Evolutionary conservation across 2,888 invertebrate genomes (phyloP).

Genomic region (Drosophila eohydei): DNA sequence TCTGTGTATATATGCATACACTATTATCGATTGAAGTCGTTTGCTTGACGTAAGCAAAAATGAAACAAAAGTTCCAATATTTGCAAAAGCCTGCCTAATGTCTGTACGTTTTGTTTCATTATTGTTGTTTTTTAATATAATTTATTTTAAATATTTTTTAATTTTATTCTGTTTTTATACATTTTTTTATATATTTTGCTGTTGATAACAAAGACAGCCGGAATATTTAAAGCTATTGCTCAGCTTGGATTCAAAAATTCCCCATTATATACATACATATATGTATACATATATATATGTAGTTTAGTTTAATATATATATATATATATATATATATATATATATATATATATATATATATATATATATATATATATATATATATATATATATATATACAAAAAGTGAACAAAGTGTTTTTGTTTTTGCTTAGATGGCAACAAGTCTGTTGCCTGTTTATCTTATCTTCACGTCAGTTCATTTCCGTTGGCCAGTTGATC

Average conservation of each 20-base stretch:
- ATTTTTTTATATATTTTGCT: conserved; percentile 6
- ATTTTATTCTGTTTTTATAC: background rate
- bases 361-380: background rate
- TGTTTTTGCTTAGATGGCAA: conserved; percentile 28
- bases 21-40: conserved; percentile 35
- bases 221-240: conserved; percentile 27
- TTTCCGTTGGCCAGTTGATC: conserved; percentile 36
- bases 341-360: no score
- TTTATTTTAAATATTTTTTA: background rate
- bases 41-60: conserved; percentile 10
- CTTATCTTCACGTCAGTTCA: conserved; percentile 45
- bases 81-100: conserved; percentile 2
- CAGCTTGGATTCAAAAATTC: conserved; percentile 2
- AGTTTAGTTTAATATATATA: background rate
- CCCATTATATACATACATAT: background rate
- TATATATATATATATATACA: background rate
- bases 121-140: background rate
- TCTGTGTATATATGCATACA: conserved; percentile 8
- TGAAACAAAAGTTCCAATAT: conserved; percentile 7
- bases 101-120: background rate
- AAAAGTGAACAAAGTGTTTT: conserved; percentile 8
- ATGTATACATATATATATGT: background rate
- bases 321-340: background rate
- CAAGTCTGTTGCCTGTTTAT: conserved; percentile 35
- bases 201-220: conserved; percentile 28